These are phyloP conservation scores for Paralichthys olivaceus DNA, from an alignment of 2,113 vertebrate species.

Conservation along the genomic window DNA sequence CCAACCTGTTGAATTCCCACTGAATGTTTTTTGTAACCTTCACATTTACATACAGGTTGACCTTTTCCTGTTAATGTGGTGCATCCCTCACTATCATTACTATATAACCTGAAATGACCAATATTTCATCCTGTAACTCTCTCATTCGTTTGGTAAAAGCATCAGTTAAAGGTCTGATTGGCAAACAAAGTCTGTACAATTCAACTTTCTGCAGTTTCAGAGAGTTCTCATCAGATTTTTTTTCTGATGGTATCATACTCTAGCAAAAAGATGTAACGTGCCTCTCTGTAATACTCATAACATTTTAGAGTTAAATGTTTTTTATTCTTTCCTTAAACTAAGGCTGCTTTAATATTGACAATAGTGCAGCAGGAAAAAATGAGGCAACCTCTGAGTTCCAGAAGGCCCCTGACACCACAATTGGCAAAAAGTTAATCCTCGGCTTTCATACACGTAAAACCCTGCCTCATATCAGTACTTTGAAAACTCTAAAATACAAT, in stretches of 20 bases:
- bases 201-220: neutral
- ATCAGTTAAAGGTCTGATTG: neutral
- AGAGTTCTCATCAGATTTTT: no score
- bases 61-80: no score
- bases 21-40: no score
- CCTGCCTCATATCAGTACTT: neutral
- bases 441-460: neutral
- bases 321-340: neutral
- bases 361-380: neutral
- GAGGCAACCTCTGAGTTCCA: neutral
- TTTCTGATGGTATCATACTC: no score
- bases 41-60: no score
- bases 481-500: neutral
- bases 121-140: no score
- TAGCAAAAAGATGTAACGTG: neutral
- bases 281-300: neutral
- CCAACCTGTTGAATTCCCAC: no score
- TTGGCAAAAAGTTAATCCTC: neutral
- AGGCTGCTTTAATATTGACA: neutral
- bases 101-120: no score
- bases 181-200: neutral
- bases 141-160: neutral
- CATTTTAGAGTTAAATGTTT: neutral
- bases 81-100: no score
- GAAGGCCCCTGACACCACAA: neutral